Conservation (phyloP, 1,140 invertebrate species). For the Drosophila murphyi region DNA sequence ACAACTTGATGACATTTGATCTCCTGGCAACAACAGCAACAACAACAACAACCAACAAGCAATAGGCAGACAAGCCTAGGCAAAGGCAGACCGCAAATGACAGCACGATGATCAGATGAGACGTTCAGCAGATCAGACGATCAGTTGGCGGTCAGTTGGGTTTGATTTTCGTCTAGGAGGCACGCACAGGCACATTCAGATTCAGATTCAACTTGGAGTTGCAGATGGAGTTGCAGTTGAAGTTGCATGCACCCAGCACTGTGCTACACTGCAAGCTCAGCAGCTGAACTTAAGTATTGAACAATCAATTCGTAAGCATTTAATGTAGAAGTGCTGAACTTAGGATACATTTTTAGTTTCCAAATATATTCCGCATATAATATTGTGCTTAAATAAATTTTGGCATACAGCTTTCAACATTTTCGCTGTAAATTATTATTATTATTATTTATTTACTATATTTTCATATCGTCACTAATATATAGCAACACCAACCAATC, state of each 20-base stretch:
- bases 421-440: too few relatives aligned
- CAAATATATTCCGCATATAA: too few relatives aligned
- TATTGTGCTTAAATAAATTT: too few relatives aligned
- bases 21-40: constrained; percentile 46
- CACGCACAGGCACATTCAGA: constrained; percentile 54
- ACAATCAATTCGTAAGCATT: too few relatives aligned
- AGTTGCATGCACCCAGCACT: constrained; percentile 5
- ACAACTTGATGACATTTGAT: constrained; percentile 83
- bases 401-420: too few relatives aligned
- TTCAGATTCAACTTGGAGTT: constrained; percentile 2
- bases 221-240: background rate
- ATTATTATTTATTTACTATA: too few relatives aligned
- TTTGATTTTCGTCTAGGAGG: constrained; percentile 44
- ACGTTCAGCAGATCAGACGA: constrained; percentile 51
- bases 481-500: too few relatives aligned
- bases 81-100: constrained; percentile 70
- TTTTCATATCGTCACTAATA: too few relatives aligned
- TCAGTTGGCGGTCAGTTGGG: constrained; percentile 20
- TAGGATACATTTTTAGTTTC: too few relatives aligned
- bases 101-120: constrained; percentile 69
- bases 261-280: constrained; percentile 7
- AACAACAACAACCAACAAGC: background rate
- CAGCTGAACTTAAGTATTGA: too few relatives aligned
- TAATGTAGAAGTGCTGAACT: too few relatives aligned
- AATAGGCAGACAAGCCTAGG: constrained; percentile 18